phyloP scores from a whole-genome alignment of 2,797 vertebrate genomes.

The Melopsittacus undulatus region DNA sequence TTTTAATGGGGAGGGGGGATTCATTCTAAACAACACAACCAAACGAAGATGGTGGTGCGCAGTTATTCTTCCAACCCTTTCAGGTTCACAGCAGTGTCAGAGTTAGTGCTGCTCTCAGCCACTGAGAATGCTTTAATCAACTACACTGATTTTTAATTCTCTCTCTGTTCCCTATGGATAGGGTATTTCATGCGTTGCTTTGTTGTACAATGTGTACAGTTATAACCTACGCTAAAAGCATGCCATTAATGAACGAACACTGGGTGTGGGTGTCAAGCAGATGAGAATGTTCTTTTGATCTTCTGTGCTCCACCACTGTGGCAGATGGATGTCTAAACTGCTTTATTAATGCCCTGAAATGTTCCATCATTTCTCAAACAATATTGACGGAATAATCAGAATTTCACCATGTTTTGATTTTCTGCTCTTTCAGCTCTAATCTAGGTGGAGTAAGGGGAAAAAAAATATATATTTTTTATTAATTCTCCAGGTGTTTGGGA shows the following conservation, averaged over 20 bases:
- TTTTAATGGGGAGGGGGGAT: neutral
- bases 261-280: neutral
- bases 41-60: fast-evolving
- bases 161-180: neutral
- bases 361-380: neutral
- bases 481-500: neutral
- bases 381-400: neutral
- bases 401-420: neutral
- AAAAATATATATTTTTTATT: neutral
- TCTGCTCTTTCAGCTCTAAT: neutral
- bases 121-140: constrained; percentile 27
- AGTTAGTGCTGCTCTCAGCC: neutral
- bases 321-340: neutral
- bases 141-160: neutral
- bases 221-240: neutral
- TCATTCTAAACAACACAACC: neutral
- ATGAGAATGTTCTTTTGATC: constrained; percentile 44
- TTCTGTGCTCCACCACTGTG: neutral
- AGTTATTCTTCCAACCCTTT: neutral
- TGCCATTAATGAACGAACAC: neutral
- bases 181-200: neutral
- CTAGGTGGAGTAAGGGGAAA: neutral
- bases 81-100: neutral
- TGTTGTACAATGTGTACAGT: neutral
- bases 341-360: neutral